These are phyloP conservation scores for Brachionus calyciflorus DNA, from an alignment of 1,140 invertebrate genomes.

Conservation along the genomic window DNA sequence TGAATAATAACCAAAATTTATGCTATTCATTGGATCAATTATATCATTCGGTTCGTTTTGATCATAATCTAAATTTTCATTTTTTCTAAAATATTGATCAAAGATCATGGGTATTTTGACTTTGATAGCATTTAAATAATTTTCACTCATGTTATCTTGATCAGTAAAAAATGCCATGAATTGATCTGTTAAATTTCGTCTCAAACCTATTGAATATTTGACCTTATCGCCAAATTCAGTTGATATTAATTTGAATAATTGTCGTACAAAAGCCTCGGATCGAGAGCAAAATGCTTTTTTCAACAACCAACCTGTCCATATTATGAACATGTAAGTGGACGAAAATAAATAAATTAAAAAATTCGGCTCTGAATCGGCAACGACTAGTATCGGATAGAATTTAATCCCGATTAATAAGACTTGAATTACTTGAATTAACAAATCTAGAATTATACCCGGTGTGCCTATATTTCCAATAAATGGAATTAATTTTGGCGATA, in stretches of 20 bases:
- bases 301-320: constrained; percentile 4
- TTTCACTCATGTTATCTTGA: neutral
- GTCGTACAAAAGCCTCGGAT: constrained; percentile 1
- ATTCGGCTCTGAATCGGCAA: constrained; percentile 23
- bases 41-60: too few species aligned
- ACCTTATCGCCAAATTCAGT: neutral
- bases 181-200: neutral
- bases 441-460: neutral
- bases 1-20: neutral
- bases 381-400: constrained; percentile 39
- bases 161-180: neutral
- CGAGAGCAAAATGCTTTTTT: constrained; percentile 29
- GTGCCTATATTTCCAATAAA: constrained; percentile 15
- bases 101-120: constrained; percentile 1
- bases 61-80: neutral
- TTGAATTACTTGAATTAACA: constrained; percentile 31
- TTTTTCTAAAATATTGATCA: neutral
- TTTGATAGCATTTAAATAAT: neutral
- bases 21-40: neutral
- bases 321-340: constrained; percentile 5
- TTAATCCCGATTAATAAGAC: constrained; percentile 31
- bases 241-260: neutral
- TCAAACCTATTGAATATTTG: neutral
- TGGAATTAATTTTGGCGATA: constrained; percentile 11
- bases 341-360: constrained; percentile 4